phyloP scores from a whole-genome alignment of 2,888 invertebrate species.

The Molorchus minor region DNA sequence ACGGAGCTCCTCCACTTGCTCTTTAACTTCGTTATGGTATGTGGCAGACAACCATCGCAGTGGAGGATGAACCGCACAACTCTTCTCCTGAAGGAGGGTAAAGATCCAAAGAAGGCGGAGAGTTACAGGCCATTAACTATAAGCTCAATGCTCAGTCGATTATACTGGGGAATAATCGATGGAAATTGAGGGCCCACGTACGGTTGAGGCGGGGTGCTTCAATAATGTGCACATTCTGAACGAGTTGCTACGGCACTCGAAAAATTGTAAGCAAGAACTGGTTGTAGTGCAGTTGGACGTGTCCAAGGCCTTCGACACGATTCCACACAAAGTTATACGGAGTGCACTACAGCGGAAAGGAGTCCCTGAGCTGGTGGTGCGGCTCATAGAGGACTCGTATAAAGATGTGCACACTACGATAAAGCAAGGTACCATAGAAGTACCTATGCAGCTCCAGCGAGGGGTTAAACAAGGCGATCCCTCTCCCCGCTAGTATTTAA shows the following conservation, averaged over 20 bases:
- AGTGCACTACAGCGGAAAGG: slow-evolving; percentile 52
- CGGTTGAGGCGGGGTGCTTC: slow-evolving; percentile 46
- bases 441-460: slow-evolving; percentile 47
- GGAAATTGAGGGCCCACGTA: slow-evolving; percentile 34
- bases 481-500: slow-evolving; percentile 54
- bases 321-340: slow-evolving; percentile 45
- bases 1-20: slow-evolving; percentile 30
- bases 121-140: slow-evolving; percentile 55
- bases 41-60: slow-evolving; percentile 38
- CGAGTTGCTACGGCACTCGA: slow-evolving; percentile 45
- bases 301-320: slow-evolving; percentile 60
- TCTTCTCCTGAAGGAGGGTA: slow-evolving; percentile 52
- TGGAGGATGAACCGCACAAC: slow-evolving; percentile 54
- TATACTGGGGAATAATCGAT: slow-evolving; percentile 50
- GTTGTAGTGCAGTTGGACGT: slow-evolving; percentile 60
- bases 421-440: slow-evolving; percentile 40
- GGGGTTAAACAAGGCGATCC: slow-evolving; percentile 61
- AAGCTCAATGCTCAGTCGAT: slow-evolving; percentile 46
- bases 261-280: slow-evolving; percentile 45
- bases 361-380: slow-evolving; percentile 50
- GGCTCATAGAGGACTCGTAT: slow-evolving; percentile 51
- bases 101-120: slow-evolving; percentile 41
- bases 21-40: slow-evolving; percentile 38
- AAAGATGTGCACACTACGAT: slow-evolving; percentile 45
- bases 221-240: slow-evolving; percentile 51